These are phyloP conservation scores for Limenitis camilla DNA, from an alignment of 2,888 invertebrate genomes.

Conservation along the genomic window DNA sequence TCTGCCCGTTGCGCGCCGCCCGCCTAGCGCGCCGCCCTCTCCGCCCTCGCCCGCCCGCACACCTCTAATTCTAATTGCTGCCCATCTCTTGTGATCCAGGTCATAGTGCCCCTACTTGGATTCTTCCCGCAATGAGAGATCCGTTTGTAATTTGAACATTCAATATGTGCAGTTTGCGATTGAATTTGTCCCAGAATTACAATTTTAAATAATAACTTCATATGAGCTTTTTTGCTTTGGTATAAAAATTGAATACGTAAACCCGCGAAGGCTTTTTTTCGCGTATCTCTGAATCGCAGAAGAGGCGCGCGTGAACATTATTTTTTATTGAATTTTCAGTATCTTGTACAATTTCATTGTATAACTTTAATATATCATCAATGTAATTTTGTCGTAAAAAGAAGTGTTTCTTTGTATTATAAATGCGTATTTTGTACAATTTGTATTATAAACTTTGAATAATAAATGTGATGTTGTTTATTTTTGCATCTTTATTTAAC, in stretches of 20 bases:
- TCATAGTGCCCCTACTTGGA: slow-evolving; percentile 64
- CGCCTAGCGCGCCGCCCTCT: slow-evolving; percentile 24
- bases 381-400: no score
- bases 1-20: no score
- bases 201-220: slow-evolving; percentile 56
- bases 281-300: no score
- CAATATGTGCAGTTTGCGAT: slow-evolving; percentile 39
- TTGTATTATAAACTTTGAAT: no score
- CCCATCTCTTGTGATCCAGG: slow-evolving; percentile 62
- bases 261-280: no score
- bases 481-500: no score
- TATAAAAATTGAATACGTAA: slow-evolving; percentile 26
- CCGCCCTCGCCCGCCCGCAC: slow-evolving; percentile 36
- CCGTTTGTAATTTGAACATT: slow-evolving; percentile 55
- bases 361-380: no score
- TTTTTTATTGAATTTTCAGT: no score
- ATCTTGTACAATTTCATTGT: slow-evolving; percentile 34
- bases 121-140: slow-evolving; percentile 46
- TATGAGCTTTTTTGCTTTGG: slow-evolving; percentile 46
- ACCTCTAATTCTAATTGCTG: slow-evolving; percentile 64
- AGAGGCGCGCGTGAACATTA: no score
- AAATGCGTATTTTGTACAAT: no score
- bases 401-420: no score
- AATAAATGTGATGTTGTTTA: no score
- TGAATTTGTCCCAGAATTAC: slow-evolving; percentile 45